Evolutionary conservation across 2,797 vertebrate genomes (phyloP).

Genomic region (Gymnothorax reevesii): DNA sequence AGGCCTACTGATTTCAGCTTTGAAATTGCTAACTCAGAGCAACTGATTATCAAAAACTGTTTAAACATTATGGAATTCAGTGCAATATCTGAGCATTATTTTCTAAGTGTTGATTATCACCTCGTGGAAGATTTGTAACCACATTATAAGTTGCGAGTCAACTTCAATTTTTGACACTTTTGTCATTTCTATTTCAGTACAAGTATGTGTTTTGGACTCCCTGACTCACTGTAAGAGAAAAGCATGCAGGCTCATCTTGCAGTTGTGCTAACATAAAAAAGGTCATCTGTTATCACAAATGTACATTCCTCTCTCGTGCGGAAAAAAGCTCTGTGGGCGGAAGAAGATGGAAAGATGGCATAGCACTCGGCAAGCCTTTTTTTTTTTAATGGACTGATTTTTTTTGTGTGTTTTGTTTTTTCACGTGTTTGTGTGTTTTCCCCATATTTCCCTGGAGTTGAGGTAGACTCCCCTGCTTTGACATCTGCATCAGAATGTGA

Average conservation of each 20-base stretch:
- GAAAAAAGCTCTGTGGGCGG: neutral
- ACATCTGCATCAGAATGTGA: conserved; percentile 9
- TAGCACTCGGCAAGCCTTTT: neutral
- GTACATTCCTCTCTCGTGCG: conserved; percentile 29
- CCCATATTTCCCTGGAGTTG: conserved; percentile 7
- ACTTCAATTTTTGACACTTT: neutral
- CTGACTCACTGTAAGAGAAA: neutral
- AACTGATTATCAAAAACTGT: neutral
- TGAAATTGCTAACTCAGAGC: neutral
- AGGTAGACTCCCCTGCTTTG: neutral
- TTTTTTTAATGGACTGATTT: neutral
- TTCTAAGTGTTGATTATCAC: neutral
- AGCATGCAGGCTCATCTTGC: neutral
- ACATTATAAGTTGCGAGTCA: neutral
- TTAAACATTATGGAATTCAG: neutral
- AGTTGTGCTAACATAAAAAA: neutral
- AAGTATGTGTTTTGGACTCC: neutral
- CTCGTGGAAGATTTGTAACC: neutral
- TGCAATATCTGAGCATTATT: neutral
- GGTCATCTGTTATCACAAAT: conserved; percentile 43
- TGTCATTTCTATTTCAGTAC: neutral
- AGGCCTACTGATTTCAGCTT: neutral
- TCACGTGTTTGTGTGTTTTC: neutral
- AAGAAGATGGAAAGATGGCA: conserved; percentile 4
- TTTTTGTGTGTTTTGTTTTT: neutral